phyloP scores from a whole-genome alignment of 2,888 invertebrate genomes.

The Diachrysia chrysitis region DNA sequence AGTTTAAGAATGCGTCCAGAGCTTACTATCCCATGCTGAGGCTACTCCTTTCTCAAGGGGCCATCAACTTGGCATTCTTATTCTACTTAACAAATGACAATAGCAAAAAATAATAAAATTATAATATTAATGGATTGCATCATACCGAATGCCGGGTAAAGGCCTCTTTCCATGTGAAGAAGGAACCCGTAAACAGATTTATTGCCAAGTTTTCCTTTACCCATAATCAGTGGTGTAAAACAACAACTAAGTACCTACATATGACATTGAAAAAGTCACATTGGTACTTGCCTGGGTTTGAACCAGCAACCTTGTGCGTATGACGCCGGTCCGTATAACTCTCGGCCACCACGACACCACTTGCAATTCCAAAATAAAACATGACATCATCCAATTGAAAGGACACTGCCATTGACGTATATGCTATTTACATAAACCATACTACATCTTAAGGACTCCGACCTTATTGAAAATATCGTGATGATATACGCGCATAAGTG shows the following conservation, averaged over 20 bases:
- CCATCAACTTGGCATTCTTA: too few relatives aligned
- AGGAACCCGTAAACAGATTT: background rate
- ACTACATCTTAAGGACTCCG: background rate
- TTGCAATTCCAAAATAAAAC: constrained; percentile 1
- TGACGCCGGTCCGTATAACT: background rate
- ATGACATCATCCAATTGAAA: constrained; percentile 14
- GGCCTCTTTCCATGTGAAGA: background rate
- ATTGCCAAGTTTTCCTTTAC: background rate
- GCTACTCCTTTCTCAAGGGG: too few relatives aligned
- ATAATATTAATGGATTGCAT: too few relatives aligned
- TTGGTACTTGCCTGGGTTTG: constrained; percentile 4
- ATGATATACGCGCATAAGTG: background rate
- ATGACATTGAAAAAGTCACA: constrained; percentile 4
- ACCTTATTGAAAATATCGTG: background rate
- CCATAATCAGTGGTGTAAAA: too few relatives aligned
- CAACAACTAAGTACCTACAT: background rate
- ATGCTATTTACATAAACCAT: background rate
- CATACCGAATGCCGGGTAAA: background rate
- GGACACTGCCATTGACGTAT: constrained; percentile 8
- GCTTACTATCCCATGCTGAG: too few relatives aligned
- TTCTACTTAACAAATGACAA: background rate
- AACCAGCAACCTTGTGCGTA: constrained; percentile 4
- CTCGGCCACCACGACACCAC: background rate
- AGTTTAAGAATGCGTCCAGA: too few relatives aligned
- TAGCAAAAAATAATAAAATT: background rate